Percentiles rank a stretch among this genome's conserved stretches.
These are phyloP conservation scores for Acinonyx jubatus DNA, from an alignment of 2,113 vertebrate species.

Conservation along the genomic window DNA sequence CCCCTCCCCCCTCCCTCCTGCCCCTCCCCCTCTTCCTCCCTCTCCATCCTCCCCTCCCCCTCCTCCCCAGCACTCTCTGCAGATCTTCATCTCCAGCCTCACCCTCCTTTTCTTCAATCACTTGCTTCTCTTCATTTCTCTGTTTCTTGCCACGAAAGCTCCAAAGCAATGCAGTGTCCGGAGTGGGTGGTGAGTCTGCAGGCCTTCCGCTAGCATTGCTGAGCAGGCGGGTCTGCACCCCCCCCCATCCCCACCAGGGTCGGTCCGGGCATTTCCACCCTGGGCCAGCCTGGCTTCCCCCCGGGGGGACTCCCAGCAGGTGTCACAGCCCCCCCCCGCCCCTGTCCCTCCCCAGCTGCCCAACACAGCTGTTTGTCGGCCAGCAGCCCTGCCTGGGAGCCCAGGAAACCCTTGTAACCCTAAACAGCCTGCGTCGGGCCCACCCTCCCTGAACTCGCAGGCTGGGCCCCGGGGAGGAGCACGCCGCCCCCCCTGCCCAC, in stretches of 20 bases:
- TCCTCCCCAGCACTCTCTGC: not conserved
- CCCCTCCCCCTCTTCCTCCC: not conserved
- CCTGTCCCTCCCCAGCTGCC: not conserved
- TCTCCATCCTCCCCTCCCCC: fast-evolving
- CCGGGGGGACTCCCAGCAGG: fast-evolving
- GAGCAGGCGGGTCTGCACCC: too few relatives aligned
- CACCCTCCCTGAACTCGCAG: not conserved
- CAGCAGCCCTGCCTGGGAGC: not conserved
- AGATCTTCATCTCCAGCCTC: not conserved
- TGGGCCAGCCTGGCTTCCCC: not conserved
- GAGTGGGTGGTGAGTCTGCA: not conserved
- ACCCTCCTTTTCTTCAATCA: not conserved
- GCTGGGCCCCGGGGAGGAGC: fast-evolving
- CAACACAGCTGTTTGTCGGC: not conserved
- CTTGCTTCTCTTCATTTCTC: not conserved
- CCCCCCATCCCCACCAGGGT: too few relatives aligned
- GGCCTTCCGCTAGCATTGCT: too few relatives aligned
- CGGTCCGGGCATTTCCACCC: not conserved
- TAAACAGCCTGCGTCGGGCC: not conserved
- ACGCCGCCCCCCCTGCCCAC: not conserved
- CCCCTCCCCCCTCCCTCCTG: too few relatives aligned
- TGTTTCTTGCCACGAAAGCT: not conserved
- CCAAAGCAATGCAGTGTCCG: not conserved
- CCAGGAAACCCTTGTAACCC: not conserved
- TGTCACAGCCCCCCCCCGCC: too few relatives aligned